These are phyloP conservation scores for Ictidomys tridecemlineatus DNA, from an alignment of 2,113 vertebrate species.

Conservation along the genomic window DNA sequence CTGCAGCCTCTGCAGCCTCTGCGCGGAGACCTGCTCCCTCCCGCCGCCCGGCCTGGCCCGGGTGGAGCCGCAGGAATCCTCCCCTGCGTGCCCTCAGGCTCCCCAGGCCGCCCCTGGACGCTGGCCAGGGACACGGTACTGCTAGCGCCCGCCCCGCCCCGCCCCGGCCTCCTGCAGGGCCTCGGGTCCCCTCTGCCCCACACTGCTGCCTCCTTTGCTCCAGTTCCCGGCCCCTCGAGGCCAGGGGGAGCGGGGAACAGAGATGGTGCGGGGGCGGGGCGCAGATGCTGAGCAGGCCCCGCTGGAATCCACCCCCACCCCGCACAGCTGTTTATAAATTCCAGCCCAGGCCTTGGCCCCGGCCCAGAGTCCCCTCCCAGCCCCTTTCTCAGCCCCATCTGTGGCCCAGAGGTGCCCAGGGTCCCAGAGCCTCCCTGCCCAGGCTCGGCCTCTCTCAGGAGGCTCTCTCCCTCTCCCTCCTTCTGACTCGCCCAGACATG, in stretches of 20 bases:
- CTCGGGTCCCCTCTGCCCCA: slow-evolving; percentile 61
- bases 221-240: neutral
- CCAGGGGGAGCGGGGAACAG: neutral
- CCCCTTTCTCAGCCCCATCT: slow-evolving; percentile 31
- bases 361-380: slow-evolving; percentile 48
- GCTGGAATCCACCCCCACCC: slow-evolving; percentile 73
- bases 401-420: slow-evolving; percentile 5
- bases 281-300: neutral
- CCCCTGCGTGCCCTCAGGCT: slow-evolving; percentile 48
- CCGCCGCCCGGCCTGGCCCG: neutral
- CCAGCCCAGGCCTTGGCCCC: slow-evolving; percentile 67
- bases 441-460: neutral
- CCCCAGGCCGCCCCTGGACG: slow-evolving; percentile 56
- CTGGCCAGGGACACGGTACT: slow-evolving; percentile 57
- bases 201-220: slow-evolving; percentile 35
- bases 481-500: neutral
- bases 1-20: too few relatives aligned
- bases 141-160: neutral
- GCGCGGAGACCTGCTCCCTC: neutral
- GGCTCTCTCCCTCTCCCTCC: neutral
- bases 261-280: too few relatives aligned
- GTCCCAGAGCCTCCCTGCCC: neutral
- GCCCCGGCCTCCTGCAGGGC: neutral
- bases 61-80: neutral
- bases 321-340: slow-evolving; percentile 82